Percentiles rank a stretch among this genome's conserved stretches.
phyloP scores from a whole-genome alignment of 2,888 invertebrate species.

The Papilio demoleus region DNA sequence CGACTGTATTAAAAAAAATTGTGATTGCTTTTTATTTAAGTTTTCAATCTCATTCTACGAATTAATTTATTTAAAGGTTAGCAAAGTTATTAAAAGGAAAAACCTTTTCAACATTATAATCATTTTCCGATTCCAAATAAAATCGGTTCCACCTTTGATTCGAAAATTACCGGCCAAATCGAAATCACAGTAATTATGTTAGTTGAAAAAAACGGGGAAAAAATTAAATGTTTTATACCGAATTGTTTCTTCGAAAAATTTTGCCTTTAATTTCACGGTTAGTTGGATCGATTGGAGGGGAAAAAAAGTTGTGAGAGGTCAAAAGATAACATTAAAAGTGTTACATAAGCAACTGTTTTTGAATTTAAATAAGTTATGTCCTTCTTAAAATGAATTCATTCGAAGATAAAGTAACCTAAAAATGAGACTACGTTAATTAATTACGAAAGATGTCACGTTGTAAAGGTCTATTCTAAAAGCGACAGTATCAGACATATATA shows the following conservation, averaged over 20 bases:
- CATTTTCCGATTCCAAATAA: conserved; percentile 27
- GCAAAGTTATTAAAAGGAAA: conserved; percentile 11
- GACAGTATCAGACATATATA: no score
- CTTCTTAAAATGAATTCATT: no score
- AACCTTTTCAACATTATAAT: conserved; percentile 22
- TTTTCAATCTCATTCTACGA: background rate
- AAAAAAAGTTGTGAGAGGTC: conserved; percentile 50
- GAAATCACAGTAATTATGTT: conserved; percentile 42
- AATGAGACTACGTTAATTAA: no score
- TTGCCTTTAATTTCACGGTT: conserved; percentile 70
- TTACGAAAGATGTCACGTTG: no score
- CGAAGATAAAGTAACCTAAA: no score
- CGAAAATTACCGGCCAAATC: conserved; percentile 44
- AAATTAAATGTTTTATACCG: conserved; percentile 56
- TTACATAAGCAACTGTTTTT: no score
- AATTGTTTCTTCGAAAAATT: conserved; percentile 65
- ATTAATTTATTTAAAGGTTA: conserved; percentile 1
- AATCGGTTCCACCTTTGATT: conserved; percentile 41
- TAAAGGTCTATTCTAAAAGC: no score
- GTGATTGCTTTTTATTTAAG: background rate
- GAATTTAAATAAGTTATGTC: background rate
- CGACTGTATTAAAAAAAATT: background rate
- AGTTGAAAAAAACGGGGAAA: conserved; percentile 40
- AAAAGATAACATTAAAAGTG: conserved; percentile 37
- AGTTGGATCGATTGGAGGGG: conserved; percentile 57